These are phyloP conservation scores for Acrocephalus arundinaceus DNA, from an alignment of 2,113 vertebrate genomes.

Conservation along the genomic window DNA sequence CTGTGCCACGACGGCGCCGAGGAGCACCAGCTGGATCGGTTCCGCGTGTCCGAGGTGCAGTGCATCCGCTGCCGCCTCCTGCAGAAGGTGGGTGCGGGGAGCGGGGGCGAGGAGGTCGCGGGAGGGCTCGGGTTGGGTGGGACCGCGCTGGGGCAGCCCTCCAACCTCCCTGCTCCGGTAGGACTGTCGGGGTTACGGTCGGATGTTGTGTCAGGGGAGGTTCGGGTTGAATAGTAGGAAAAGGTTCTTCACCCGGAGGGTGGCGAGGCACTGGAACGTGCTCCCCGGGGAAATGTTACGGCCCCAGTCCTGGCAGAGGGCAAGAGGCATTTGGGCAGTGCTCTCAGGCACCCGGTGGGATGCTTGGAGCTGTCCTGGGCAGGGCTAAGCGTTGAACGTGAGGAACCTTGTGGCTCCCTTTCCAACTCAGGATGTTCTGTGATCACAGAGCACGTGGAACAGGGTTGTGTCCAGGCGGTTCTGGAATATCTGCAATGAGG, in stretches of 20 bases:
- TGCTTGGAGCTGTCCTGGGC: background rate
- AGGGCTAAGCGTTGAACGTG: fast-evolving
- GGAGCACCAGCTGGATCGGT: constrained; percentile 88
- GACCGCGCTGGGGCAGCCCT: background rate
- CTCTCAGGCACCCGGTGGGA: background rate
- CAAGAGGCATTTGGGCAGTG: fast-evolving
- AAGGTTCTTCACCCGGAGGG: background rate
- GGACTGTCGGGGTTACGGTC: background rate
- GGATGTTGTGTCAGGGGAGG: no score
- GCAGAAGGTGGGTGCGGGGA: constrained; percentile 76
- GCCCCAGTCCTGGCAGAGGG: no score
- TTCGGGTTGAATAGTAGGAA: background rate
- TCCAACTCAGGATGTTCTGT: background rate
- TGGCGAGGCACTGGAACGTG: background rate
- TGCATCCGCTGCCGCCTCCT: constrained; percentile 81
- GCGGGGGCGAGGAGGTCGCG: no score
- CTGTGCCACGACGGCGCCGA: constrained; percentile 91
- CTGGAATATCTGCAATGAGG: background rate
- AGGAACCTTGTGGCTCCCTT: background rate
- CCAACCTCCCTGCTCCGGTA: background rate
- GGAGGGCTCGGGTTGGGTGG: fast-evolving
- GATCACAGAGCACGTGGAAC: background rate
- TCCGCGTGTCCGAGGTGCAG: constrained; percentile 87
- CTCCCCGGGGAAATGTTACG: background rate
- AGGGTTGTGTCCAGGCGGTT: background rate